Base-by-base conservation (phyloP, 1,140 invertebrate species). In the Pectinophora gossypiella region DNA sequence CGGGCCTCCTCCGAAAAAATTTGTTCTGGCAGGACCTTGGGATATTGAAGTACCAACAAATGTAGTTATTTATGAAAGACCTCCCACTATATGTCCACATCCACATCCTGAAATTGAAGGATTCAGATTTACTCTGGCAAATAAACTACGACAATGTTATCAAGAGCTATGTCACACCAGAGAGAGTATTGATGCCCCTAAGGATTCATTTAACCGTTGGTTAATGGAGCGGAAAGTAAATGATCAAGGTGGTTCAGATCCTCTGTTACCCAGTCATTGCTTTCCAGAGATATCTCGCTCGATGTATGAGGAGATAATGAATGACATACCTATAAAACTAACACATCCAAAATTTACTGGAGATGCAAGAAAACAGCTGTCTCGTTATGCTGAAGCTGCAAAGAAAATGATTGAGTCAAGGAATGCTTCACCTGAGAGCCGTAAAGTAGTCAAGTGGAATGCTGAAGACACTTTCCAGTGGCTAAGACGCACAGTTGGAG, bases 381-480 rank as follows among this genome's bases (percentile, higher is more conserved):
- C 96, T 5, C 92, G 95, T 35, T 99, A 98, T 83, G 97, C 97
- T 0, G 97, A 99, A 83, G 97, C 97, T 5, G 97, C 97, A 0
- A 99, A 99, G 75, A 96, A 97, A 81, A 97, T 98, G 89, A 98
- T 99, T 57, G 97, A 98, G 78, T 96, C 95, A 1, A 91, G 95
- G 61, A 95, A 95, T 79, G 95, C 96, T 0, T 94, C 96, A n/a
- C 91, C 96, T 0, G 97, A 98, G 75, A 97, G 96, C 72, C 90
- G 98, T 55, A 99, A 99, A 88, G 95, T 98, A 4, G 97, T 99
- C 0, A 99, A 99, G 83, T 99, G 97, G 97, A 98, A 99, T 89
- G 97, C 96, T 0, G 97, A 99, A 76, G 97, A 99, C 67, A 98
- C 97, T 1, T 98, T 99, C 85, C 94, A 95, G 59, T 99, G 97